Evolutionary conservation across 2,113 vertebrate genomes (phyloP).

Genomic region (Gila orcuttii): DNA sequence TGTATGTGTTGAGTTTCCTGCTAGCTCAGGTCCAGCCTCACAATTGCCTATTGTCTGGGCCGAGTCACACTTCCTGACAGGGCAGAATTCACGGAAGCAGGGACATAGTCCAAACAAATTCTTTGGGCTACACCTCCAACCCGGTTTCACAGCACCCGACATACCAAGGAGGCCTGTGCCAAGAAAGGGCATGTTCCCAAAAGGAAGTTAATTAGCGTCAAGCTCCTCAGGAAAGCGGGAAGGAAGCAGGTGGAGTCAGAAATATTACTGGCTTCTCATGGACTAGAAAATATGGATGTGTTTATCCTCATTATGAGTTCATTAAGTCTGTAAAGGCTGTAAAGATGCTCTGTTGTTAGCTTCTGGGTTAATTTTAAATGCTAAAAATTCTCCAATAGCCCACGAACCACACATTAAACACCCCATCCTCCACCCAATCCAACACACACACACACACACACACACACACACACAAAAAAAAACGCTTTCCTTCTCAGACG

Average conservation of each 20-base stretch:
- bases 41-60: constrained; percentile 81
- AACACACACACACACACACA: not conserved
- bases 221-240: constrained; percentile 59
- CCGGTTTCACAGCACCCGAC: constrained; percentile 52
- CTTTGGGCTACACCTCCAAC: constrained; percentile 64
- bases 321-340: not conserved
- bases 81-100: constrained; percentile 82
- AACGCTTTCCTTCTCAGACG: constrained; percentile 33
- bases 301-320: constrained; percentile 8
- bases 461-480: not conserved
- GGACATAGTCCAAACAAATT: constrained; percentile 80
- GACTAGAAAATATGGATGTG: constrained; percentile 2
- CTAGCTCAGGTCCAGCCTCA: constrained; percentile 67
- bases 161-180: constrained; percentile 62
- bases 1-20: constrained; percentile 70
- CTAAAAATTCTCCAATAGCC: not conserved
- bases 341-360: not conserved
- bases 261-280: constrained; percentile 45
- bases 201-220: constrained; percentile 76
- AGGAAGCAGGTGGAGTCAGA: constrained; percentile 50
- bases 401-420: not conserved
- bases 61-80: constrained; percentile 72
- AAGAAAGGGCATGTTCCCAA: constrained; percentile 57
- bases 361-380: not conserved
- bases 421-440: constrained; percentile 30